Conservation (phyloP, 2,888 invertebrate species). For the Acleris sparsana region DNA sequence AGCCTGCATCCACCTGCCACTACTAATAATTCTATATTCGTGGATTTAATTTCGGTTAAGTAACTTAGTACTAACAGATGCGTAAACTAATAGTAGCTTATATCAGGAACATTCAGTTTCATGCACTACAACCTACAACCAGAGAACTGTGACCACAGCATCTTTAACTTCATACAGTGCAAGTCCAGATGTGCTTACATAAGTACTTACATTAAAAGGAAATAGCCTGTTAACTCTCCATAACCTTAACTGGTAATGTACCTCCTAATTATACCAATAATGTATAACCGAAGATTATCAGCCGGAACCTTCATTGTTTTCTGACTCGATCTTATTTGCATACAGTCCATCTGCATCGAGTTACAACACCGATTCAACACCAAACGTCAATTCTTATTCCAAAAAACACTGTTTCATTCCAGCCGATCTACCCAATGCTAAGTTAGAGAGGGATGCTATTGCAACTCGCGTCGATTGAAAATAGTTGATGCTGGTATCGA, state of each 20-base stretch:
- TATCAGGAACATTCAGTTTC: too few species aligned
- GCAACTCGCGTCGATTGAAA: slow-evolving; percentile 20
- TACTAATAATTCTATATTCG: too few species aligned
- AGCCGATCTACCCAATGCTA: neutral
- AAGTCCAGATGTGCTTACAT: too few species aligned
- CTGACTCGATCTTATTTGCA: slow-evolving; percentile 67
- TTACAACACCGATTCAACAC: slow-evolving; percentile 51
- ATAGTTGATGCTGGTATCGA: slow-evolving; percentile 23
- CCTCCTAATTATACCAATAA: slow-evolving; percentile 39
- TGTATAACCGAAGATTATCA: slow-evolving; percentile 64
- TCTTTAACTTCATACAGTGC: too few species aligned
- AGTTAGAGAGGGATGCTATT: slow-evolving; percentile 12
- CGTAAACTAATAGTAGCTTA: too few species aligned
- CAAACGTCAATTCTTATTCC: neutral
- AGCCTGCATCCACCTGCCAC: too few species aligned
- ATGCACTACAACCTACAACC: too few species aligned
- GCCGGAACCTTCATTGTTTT: slow-evolving; percentile 75
- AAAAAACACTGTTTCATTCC: slow-evolving; percentile 7
- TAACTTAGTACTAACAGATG: too few species aligned
- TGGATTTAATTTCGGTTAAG: too few species aligned
- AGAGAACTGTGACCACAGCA: too few species aligned
- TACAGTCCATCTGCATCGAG: slow-evolving; percentile 67
- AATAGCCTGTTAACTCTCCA: slow-evolving; percentile 1
- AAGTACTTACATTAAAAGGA: slow-evolving; percentile 2
- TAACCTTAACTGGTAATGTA: too few species aligned